These are phyloP conservation scores for Neoarius graeffei DNA, from an alignment of 2,113 vertebrate genomes.

Conservation along the genomic window DNA sequence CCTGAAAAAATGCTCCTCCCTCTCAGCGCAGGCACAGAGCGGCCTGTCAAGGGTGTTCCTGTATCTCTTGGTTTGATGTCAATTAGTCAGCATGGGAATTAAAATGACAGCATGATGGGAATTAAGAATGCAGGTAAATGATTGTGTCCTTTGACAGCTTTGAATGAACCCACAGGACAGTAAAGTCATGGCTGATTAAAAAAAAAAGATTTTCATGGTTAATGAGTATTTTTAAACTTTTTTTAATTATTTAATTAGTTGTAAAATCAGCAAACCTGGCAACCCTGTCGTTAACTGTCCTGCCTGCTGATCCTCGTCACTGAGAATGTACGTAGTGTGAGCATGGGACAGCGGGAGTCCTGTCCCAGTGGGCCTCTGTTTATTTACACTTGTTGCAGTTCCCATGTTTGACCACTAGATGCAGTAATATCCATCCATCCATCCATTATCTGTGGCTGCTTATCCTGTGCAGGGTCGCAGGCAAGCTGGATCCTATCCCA, in stretches of 20 bases:
- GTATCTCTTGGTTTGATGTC: slow-evolving; percentile 3
- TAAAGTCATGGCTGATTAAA: not conserved
- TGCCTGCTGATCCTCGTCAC: not conserved
- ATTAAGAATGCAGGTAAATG: not conserved
- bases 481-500: no score
- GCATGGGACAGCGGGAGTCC: not conserved
- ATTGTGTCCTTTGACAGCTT: slow-evolving; percentile 27
- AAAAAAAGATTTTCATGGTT: not conserved
- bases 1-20: slow-evolving; percentile 31
- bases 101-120: slow-evolving; percentile 14
- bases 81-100: slow-evolving; percentile 11
- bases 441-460: no score
- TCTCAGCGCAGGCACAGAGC: slow-evolving; percentile 7
- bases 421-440: not conserved
- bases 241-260: not conserved
- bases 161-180: not conserved
- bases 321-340: not conserved
- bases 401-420: not conserved
- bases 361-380: not conserved
- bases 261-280: not conserved
- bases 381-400: not conserved
- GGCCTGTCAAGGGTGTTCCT: slow-evolving; percentile 15
- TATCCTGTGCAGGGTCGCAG: no score
- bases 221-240: not conserved
- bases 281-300: not conserved